Conservation (phyloP, 2,113 vertebrate genomes). For the Erythrolamprus reginae region DNA sequence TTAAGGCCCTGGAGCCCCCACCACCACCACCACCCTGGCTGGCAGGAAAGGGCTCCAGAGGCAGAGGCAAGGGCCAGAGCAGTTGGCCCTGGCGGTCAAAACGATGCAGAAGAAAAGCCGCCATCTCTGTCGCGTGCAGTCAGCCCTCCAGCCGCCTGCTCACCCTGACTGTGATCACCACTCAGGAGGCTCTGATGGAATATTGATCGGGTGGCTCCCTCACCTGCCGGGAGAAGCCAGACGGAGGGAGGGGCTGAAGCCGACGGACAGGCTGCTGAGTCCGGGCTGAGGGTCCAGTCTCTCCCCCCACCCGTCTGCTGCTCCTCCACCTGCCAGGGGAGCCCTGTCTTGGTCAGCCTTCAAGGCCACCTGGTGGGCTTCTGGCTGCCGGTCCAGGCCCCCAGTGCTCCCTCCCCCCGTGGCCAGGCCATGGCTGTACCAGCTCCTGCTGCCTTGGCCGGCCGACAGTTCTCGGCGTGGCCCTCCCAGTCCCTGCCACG, state of each 20-base stretch:
- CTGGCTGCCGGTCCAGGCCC: neutral
- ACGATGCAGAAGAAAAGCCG: neutral
- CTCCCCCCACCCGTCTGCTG: neutral
- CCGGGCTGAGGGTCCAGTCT: neutral
- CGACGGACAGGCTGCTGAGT: neutral
- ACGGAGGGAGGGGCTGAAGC: neutral
- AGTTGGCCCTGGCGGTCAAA: neutral
- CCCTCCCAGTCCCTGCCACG: neutral
- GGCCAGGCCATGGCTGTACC: neutral
- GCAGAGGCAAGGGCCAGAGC: neutral
- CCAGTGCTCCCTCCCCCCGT: too few species aligned
- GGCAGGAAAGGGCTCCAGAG: neutral
- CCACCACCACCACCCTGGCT: neutral
- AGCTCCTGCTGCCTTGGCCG: fast-evolving
- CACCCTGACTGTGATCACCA: neutral
- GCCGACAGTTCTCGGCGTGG: neutral
- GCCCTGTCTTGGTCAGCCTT: neutral
- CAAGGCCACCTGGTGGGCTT: neutral
- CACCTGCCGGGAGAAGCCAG: neutral
- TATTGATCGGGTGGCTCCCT: neutral
- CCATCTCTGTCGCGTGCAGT: neutral
- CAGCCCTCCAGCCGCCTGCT: neutral
- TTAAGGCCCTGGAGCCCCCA: neutral
- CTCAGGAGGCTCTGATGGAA: neutral
- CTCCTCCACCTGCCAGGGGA: neutral